A percentile compares a stretch with the other conserved stretches of the same genome.
phyloP scores from a whole-genome alignment of 1,140 invertebrate species.

The Drosophila ogumai region DNA sequence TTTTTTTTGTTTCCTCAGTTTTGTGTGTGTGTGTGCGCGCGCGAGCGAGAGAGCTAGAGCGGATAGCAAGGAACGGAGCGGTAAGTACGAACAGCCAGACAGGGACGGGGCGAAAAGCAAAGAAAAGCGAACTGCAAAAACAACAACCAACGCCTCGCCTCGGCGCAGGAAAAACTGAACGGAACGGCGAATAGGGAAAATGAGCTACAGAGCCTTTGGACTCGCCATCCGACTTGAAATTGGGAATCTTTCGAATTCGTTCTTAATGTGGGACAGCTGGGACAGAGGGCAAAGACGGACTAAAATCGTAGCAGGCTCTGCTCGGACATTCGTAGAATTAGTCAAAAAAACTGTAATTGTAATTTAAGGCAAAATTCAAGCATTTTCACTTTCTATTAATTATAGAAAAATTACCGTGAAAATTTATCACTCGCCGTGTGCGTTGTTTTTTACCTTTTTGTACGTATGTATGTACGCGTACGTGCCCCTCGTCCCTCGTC shows the following conservation, averaged over 20 bases:
- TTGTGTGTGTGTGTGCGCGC: constrained; percentile 63
- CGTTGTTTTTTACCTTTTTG: constrained; percentile 71
- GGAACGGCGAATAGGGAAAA: constrained; percentile 13
- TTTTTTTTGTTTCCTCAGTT: constrained; percentile 78
- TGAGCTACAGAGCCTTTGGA: constrained; percentile 4
- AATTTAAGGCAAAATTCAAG: constrained; percentile 71
- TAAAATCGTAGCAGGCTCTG: constrained; percentile 59
- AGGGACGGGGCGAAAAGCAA: constrained; percentile 37
- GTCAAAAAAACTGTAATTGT: constrained; percentile 48
- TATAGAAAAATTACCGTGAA: constrained; percentile 81
- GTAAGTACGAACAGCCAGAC: constrained; percentile 61
- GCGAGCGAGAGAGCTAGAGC: constrained; percentile 29
- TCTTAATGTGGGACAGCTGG: constrained; percentile 17
- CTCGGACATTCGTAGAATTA: constrained; percentile 55
- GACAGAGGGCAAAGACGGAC: constrained; percentile 8
- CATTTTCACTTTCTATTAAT: constrained; percentile 71
- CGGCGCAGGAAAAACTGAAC: constrained; percentile 22
- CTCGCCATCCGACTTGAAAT: constrained; percentile 3
- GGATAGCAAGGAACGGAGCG: constrained; percentile 39
- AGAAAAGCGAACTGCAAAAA: constrained; percentile 55
- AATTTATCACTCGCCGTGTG: constrained; percentile 72
- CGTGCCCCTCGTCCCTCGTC: constrained; percentile 63
- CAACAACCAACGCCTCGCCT: constrained; percentile 70
- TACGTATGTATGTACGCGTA: constrained; percentile 72
- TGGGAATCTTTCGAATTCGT: neutral